Evolutionary conservation across 2,797 vertebrate species (phyloP).

Genomic region (Euphonia xanthogaster): DNA sequence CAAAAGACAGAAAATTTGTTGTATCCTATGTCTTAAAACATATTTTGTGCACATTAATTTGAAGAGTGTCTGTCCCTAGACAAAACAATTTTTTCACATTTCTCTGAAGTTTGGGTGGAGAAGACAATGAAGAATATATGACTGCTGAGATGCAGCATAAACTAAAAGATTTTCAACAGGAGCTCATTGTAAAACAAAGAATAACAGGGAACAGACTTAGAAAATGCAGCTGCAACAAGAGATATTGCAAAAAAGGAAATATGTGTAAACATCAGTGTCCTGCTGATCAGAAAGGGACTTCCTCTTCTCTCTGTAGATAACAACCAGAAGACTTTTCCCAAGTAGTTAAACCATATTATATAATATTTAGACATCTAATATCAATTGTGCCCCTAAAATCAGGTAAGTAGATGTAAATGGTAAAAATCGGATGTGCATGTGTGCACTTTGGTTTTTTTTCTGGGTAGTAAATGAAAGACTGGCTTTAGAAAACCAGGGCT

Average conservation of each 20-base stretch:
- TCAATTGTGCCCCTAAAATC: neutral
- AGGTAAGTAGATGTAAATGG: neutral
- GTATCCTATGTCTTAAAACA: neutral
- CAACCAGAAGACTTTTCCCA: neutral
- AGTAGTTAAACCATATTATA: neutral
- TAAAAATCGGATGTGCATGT: neutral
- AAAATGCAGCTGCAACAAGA: neutral
- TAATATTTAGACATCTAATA: neutral
- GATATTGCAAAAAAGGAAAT: neutral
- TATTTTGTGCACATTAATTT: neutral
- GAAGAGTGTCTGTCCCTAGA: neutral
- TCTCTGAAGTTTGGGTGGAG: neutral
- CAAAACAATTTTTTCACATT: neutral
- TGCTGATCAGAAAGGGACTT: neutral
- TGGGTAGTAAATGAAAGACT: neutral
- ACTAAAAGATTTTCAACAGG: neutral
- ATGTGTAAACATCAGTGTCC: neutral
- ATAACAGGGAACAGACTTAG: neutral
- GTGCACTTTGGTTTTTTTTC: neutral
- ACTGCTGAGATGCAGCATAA: neutral
- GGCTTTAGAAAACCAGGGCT: neutral
- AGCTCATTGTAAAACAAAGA: neutral
- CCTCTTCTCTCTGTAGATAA: neutral
- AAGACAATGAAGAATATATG: neutral
- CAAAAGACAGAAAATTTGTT: neutral